Percentiles rank a stretch among this genome's conserved stretches.
phyloP scores from a whole-genome alignment of 2,113 vertebrate species.

The Gavialis gangeticus region DNA sequence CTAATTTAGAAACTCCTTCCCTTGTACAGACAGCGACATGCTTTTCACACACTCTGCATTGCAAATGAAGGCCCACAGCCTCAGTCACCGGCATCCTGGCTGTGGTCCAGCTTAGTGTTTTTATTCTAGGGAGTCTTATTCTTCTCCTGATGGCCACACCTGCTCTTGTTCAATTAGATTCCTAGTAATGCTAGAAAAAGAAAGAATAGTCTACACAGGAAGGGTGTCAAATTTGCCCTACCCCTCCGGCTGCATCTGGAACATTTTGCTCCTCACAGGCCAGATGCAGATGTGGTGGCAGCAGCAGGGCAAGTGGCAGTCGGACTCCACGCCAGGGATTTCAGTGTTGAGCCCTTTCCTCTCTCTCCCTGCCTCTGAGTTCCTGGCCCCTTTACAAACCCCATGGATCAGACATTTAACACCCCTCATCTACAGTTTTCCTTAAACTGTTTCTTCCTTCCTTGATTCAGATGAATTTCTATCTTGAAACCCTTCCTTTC shows the following conservation, averaged over 20 bases:
- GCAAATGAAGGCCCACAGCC: not conserved
- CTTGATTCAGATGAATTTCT: not conserved
- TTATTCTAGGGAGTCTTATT: not conserved
- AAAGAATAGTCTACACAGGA: too few species aligned
- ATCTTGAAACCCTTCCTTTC: not conserved
- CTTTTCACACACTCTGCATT: not conserved
- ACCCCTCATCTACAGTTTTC: not conserved
- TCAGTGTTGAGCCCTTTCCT: too few species aligned
- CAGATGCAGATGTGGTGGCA: too few species aligned
- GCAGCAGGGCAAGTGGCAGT: too few species aligned
- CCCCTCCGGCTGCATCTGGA: too few species aligned
- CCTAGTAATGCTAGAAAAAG: not conserved
- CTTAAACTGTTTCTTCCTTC: not conserved
- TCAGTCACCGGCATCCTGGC: rapidly evolving
- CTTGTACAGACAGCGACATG: not conserved
- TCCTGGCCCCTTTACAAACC: too few species aligned
- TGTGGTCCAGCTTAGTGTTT: not conserved
- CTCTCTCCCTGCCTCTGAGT: too few species aligned
- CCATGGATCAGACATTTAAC: too few species aligned
- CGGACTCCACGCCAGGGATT: too few species aligned
- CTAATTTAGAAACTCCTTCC: not conserved
- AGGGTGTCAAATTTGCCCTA: too few species aligned
- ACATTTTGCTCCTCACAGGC: too few species aligned
- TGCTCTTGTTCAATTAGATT: not conserved
- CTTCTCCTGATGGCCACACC: not conserved